These are phyloP conservation scores for Mythimna vitellina DNA, from an alignment of 2,888 invertebrate genomes.

Conservation along the genomic window DNA sequence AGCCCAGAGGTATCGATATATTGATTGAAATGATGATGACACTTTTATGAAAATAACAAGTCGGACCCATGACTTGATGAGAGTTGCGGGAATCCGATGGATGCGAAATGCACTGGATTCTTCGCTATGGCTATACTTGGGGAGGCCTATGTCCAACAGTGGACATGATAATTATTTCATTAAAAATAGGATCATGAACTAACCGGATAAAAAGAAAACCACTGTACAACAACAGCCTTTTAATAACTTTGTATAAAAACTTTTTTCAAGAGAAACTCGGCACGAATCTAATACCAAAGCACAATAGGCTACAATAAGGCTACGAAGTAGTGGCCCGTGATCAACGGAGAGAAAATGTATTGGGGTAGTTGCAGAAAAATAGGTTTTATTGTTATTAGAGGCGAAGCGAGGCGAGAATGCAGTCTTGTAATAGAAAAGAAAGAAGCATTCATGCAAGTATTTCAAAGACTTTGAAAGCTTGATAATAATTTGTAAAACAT, in stretches of 20 bases:
- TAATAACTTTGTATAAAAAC: conserved; percentile 22
- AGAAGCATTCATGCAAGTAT: neutral
- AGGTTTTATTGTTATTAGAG: conserved; percentile 9
- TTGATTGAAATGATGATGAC: too few relatives aligned
- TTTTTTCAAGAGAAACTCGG: conserved; percentile 10
- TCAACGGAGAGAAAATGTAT: conserved; percentile 15
- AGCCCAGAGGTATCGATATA: too few relatives aligned
- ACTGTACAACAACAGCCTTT: neutral
- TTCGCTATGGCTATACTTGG: too few relatives aligned
- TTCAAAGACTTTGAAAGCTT: neutral
- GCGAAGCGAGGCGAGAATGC: neutral
- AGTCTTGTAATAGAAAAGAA: neutral
- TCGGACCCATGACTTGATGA: too few relatives aligned
- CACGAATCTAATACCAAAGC: conserved; percentile 6
- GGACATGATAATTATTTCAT: too few relatives aligned
- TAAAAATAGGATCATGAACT: neutral
- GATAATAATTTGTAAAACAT: neutral
- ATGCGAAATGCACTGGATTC: too few relatives aligned
- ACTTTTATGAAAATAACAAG: too few relatives aligned
- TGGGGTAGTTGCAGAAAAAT: conserved; percentile 15
- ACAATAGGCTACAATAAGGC: conserved; percentile 32
- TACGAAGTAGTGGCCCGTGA: neutral
- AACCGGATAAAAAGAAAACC: neutral
- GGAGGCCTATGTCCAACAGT: too few relatives aligned
- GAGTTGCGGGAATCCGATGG: too few relatives aligned